These are phyloP conservation scores for Calephelis virginiensis DNA, from an alignment of 1,140 invertebrate species.

Conservation along the genomic window DNA sequence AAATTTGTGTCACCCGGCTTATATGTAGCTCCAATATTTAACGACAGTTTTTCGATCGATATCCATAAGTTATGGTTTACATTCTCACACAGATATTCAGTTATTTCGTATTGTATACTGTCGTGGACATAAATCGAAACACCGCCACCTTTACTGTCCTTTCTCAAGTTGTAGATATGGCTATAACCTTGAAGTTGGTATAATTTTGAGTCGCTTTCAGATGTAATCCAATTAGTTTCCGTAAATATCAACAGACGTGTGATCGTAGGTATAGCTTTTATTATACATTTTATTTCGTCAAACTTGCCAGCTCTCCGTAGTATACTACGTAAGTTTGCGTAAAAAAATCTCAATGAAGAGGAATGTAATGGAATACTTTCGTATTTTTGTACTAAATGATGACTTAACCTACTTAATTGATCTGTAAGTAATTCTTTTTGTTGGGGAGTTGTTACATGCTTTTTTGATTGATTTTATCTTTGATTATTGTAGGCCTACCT, in stretches of 20 bases:
- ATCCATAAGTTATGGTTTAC: slow-evolving; percentile 41
- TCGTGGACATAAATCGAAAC: slow-evolving; percentile 32
- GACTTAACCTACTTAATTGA: slow-evolving; percentile 10
- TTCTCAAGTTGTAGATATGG: slow-evolving; percentile 33
- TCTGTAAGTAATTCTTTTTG: not conserved
- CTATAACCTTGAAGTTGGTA: slow-evolving; percentile 29
- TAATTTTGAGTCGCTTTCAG: slow-evolving; percentile 25
- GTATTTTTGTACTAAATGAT: slow-evolving; percentile 28
- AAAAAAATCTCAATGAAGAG: slow-evolving; percentile 32
- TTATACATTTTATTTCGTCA: slow-evolving; percentile 36
- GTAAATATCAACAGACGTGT: slow-evolving; percentile 31
- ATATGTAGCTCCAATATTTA: slow-evolving; percentile 38
- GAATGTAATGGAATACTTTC: slow-evolving; percentile 20
- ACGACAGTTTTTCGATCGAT: slow-evolving; percentile 27
- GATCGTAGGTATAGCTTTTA: slow-evolving; percentile 26
- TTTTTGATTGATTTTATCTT: slow-evolving; percentile 4
- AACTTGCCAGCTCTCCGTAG: slow-evolving; percentile 24
- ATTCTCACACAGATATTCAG: slow-evolving; percentile 2
- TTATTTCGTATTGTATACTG: slow-evolving; percentile 23
- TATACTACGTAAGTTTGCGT: slow-evolving; percentile 32
- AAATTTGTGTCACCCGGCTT: slow-evolving; percentile 31
- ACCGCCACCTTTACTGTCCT: slow-evolving; percentile 25
- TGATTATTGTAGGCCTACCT: slow-evolving; percentile 3
- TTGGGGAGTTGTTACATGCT: slow-evolving; percentile 3
- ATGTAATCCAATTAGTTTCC: slow-evolving; percentile 34